Evolutionary conservation across 92 coral and sea anemone genomes (phyloP), one percentile per base, ranked within the genome.

Genomic region (Ricordea florida): DNA sequence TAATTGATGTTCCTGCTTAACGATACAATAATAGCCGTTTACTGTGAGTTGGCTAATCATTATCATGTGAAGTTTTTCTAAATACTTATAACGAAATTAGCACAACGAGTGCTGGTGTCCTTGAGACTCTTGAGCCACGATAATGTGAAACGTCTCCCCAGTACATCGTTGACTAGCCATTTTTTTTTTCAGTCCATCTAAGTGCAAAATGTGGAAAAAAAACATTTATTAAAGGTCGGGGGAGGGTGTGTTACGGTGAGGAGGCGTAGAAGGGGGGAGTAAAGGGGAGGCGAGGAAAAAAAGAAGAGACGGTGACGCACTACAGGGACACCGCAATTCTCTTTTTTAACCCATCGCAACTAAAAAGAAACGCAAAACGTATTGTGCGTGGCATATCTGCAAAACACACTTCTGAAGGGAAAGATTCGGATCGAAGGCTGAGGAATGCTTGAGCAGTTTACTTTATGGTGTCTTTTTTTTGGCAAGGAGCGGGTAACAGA

Each of bases 311-410:
- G 53, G 53, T 46, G 25, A 46, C 53, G 1, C 26, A n/a, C n/a
- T n/a, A n/a, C n/a, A n/a, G 53, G 22, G 52, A 3, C 53, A 55
- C 20, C 16, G 18, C 8, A 9, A 28, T 26, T 28, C 22, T 0
- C 11, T 55, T 28, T 11, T 27, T 53, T 55, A 3, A 26, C 27
- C 62, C 62, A 30, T 56, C 33, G 62, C 41, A 28, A 11, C 20
- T 56, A 25, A 28, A 56, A 56, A 56, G 38, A 24, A 30, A 30
- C 62, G 62, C 62, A 56, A 56, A 56, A 56, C 20, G n/a, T n/a
- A n/a, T n/a, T n/a, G n/a, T n/a, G n/a, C n/a, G 64, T 57, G 64
- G 64, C 64, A 57, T 57, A 32, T 32, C 64, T 57, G 17, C 13
- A 57, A 57, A 32, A 23, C 35, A 57, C 5, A 57, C 35, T 33